Evolutionary conservation across 2,797 vertebrate species (phyloP).

Genomic region (Gephyroberyx darwinii): DNA sequence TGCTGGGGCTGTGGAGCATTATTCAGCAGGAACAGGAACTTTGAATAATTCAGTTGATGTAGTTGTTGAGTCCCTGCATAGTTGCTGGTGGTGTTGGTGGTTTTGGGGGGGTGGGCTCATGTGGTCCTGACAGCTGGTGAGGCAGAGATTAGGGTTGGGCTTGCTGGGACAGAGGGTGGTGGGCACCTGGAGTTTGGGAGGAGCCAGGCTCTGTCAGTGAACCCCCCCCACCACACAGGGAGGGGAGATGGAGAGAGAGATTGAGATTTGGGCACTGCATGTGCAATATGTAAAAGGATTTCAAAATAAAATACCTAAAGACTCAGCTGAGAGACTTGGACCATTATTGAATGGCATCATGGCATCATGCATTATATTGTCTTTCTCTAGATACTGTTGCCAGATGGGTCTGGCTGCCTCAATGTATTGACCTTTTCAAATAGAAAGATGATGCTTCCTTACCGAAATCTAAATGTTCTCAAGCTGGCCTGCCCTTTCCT

Average conservation of each 20-base stretch:
- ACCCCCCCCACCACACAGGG: not conserved
- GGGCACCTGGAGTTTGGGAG: conserved; percentile 63
- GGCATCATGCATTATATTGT: not conserved
- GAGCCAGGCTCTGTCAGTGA: conserved; percentile 53
- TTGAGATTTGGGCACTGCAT: not conserved
- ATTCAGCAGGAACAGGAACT: conserved; percentile 35
- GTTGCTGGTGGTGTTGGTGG: conserved; percentile 50
- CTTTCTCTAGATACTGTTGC: conserved; percentile 21
- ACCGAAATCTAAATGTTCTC: conserved; percentile 43
- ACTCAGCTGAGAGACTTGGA: not conserved
- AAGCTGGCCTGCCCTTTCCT: conserved; percentile 37
- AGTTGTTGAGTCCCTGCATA: conserved; percentile 47
- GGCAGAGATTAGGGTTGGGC: conserved; percentile 75
- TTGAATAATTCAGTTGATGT: conserved; percentile 71
- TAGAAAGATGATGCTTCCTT: conserved; percentile 41
- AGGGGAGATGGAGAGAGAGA: not conserved
- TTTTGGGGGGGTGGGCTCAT: conserved; percentile 63
- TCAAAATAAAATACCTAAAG: not conserved
- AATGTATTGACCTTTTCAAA: conserved; percentile 56
- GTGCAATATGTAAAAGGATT: conserved; percentile 6
- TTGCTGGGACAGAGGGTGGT: conserved; percentile 57
- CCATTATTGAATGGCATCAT: conserved; percentile 16
- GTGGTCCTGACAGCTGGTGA: conserved; percentile 80
- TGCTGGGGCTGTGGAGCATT: conserved; percentile 7
- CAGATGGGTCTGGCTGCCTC: conserved; percentile 35